Conservation (phyloP, 2,113 vertebrate species). For the Microtus richardsoni region DNA sequence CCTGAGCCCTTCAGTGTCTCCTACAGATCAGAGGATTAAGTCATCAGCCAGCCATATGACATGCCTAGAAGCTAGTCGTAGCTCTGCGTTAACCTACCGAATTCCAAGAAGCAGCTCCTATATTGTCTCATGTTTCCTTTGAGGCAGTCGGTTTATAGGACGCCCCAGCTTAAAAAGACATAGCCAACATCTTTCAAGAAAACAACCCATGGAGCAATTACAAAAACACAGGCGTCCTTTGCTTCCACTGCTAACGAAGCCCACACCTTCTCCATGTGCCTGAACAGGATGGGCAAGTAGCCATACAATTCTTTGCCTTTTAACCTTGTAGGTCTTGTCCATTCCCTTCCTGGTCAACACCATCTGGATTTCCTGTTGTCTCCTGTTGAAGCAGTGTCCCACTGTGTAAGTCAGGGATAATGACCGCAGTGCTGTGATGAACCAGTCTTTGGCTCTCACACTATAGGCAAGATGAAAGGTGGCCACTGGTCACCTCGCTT, state of each 20-base stretch:
- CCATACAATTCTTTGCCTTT: conserved; percentile 66
- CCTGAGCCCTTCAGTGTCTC: conserved; percentile 35
- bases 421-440: rapidly evolving
- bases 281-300: neutral
- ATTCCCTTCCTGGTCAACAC: neutral
- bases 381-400: neutral
- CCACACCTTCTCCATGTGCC: conserved; percentile 39
- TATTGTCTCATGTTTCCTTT: conserved; percentile 69
- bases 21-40: conserved; percentile 51
- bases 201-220: conserved; percentile 57
- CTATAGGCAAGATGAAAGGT: too few relatives aligned
- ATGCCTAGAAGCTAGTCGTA: conserved; percentile 64
- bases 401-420: neutral
- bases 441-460: neutral
- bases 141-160: conserved; percentile 38
- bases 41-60: conserved; percentile 59
- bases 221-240: conserved; percentile 69
- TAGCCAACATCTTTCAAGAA: conserved; percentile 62
- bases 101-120: conserved; percentile 41
- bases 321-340: conserved; percentile 67
- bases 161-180: conserved; percentile 58
- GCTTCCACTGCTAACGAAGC: conserved; percentile 15
- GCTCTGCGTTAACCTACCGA: conserved; percentile 74
- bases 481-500: neutral
- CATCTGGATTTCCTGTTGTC: conserved; percentile 46